These are phyloP conservation scores for Euproctis similis DNA, from an alignment of 2,888 invertebrate species.

Conservation along the genomic window DNA sequence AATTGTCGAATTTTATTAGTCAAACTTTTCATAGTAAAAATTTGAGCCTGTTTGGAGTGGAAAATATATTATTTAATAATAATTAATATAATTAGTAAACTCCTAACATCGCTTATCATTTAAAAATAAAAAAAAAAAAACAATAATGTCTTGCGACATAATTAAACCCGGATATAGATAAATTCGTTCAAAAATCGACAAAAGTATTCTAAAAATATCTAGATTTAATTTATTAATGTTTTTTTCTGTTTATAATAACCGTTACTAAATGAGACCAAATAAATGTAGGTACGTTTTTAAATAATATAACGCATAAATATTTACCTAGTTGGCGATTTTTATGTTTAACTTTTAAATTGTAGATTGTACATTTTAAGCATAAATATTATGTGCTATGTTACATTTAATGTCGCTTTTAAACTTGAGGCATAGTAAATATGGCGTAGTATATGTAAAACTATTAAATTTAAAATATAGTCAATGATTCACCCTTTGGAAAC, in stretches of 20 bases:
- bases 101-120: too few relatives aligned
- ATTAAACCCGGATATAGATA: too few relatives aligned
- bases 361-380: slow-evolving; percentile 49
- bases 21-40: too few relatives aligned
- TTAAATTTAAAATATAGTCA: too few relatives aligned
- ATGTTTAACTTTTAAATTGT: slow-evolving; percentile 67
- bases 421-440: slow-evolving; percentile 13
- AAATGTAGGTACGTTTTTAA: slow-evolving; percentile 65
- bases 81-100: too few relatives aligned
- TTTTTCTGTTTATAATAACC: slow-evolving; percentile 53
- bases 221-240: slow-evolving; percentile 29
- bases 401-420: slow-evolving; percentile 15
- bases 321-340: slow-evolving; percentile 50
- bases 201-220: slow-evolving; percentile 2
- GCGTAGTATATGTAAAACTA: not conserved
- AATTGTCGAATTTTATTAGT: too few relatives aligned
- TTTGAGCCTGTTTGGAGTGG: too few relatives aligned
- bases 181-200: not conserved
- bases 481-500: too few relatives aligned
- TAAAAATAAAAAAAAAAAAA: too few relatives aligned
- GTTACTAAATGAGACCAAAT: slow-evolving; percentile 75
- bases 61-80: too few relatives aligned
- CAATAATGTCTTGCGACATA: too few relatives aligned
- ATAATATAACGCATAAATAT: slow-evolving; percentile 23
- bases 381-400: slow-evolving; percentile 28